Conservation (phyloP, 2,113 vertebrate genomes). For the Sceloporus tristichus region DNA sequence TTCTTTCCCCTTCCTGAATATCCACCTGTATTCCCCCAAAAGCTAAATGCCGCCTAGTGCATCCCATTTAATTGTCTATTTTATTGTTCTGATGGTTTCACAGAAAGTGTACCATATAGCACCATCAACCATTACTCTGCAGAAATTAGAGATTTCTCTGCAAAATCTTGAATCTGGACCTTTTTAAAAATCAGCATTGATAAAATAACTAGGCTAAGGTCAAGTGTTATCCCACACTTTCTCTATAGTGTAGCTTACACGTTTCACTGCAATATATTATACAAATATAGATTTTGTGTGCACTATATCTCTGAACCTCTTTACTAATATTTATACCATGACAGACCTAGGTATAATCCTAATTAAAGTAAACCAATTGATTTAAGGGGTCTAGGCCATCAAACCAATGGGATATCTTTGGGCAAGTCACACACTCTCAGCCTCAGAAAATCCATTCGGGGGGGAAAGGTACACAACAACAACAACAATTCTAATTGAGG, state of each 20-base stretch:
- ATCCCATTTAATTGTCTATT: not conserved
- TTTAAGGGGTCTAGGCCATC: too few species aligned
- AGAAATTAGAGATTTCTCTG: not conserved
- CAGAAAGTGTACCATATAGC: not conserved
- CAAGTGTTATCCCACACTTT: not conserved
- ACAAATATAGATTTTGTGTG: not conserved
- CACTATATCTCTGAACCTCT: not conserved
- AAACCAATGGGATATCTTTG: too few species aligned
- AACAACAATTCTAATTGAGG: too few species aligned
- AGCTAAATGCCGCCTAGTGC: not conserved
- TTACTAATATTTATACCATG: not conserved
- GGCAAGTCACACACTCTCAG: too few species aligned
- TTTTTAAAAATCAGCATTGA: not conserved
- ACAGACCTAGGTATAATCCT: not conserved
- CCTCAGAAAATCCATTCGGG: too few species aligned
- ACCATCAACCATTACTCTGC: not conserved
- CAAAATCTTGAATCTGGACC: not conserved
- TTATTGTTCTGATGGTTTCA: not conserved
- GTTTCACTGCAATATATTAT: not conserved
- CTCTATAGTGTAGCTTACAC: not conserved
- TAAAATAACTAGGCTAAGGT: not conserved
- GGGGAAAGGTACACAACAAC: too few species aligned
- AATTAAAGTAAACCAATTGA: too few species aligned
- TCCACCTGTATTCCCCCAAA: not conserved
- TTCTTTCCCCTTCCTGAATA: not conserved